These are phyloP conservation scores for Drosophila asahinai DNA, from an alignment of 1,140 invertebrate species.

Conservation along the genomic window DNA sequence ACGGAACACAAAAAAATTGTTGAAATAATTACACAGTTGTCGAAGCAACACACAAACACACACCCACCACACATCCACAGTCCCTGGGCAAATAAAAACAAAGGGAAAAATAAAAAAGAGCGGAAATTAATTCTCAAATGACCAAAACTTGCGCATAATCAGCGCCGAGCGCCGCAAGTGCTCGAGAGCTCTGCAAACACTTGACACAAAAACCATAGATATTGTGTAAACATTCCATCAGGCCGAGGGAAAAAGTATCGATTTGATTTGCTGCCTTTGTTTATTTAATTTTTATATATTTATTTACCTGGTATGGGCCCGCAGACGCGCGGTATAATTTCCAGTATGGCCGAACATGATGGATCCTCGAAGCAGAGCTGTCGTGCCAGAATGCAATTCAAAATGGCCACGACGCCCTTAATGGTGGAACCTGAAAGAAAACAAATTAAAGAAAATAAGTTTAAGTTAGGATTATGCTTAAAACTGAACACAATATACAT, in stretches of 20 bases:
- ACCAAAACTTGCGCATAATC: conserved; percentile 58
- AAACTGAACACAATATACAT: neutral
- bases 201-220: conserved; percentile 43
- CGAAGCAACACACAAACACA: conserved; percentile 31
- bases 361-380: conserved; percentile 94
- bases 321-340: conserved; percentile 95
- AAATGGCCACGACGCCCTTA: conserved; percentile 90
- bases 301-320: conserved; percentile 93
- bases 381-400: conserved; percentile 93
- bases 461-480: neutral
- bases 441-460: conserved; percentile 24
- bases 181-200: conserved; percentile 45
- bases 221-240: conserved; percentile 41
- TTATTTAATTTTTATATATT: conserved; percentile 8
- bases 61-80: conserved; percentile 2
- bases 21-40: conserved; percentile 81
- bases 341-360: conserved; percentile 94
- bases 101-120: conserved; percentile 24
- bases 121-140: conserved; percentile 78
- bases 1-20: conserved; percentile 62
- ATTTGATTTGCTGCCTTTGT: conserved; percentile 25
- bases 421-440: conserved; percentile 89
- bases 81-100: conserved; percentile 39
- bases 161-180: conserved; percentile 19
- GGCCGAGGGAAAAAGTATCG: conserved; percentile 9